Conservation (phyloP, 2,888 invertebrate genomes). For the Philhelius pedissequus region DNA sequence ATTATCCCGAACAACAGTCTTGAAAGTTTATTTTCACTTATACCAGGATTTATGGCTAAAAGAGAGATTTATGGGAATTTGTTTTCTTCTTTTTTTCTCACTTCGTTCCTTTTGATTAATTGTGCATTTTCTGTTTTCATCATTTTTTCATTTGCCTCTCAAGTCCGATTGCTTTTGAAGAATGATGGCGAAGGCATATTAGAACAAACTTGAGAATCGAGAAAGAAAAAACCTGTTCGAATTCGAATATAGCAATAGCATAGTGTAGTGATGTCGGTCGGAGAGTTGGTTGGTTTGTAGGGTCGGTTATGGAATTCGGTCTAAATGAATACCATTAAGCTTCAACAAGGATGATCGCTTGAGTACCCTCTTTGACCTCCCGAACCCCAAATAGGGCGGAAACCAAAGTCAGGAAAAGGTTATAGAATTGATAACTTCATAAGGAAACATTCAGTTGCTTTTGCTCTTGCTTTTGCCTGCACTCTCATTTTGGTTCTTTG, state of each 20-base stretch:
- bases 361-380: conserved; percentile 6
- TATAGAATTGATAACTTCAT: conserved; percentile 66
- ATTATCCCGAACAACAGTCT: conserved; percentile 49
- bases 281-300: neutral
- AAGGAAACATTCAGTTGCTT: conserved; percentile 37
- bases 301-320: neutral
- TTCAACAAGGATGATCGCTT: conserved; percentile 56
- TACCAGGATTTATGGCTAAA: conserved; percentile 64
- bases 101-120: conserved; percentile 65
- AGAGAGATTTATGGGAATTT: conserved; percentile 65
- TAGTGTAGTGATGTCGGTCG: conserved; percentile 41
- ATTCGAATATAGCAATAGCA: conserved; percentile 15
- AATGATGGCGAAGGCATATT: neutral
- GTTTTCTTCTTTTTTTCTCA: conserved; percentile 4
- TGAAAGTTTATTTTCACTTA: conserved; percentile 68
- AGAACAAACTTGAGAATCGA: conserved; percentile 24
- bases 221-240: conserved; percentile 58
- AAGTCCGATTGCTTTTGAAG: neutral
- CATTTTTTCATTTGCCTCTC: conserved; percentile 22
- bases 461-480: neutral
- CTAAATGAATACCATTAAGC: conserved; percentile 58
- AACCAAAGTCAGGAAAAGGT: conserved; percentile 23
- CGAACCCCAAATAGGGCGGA: conserved; percentile 43
- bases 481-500: conserved; percentile 7
- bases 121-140: conserved; percentile 63